Evolutionary conservation across 2,113 vertebrate species (phyloP).

Genomic region (Sturnus vulgaris): DNA sequence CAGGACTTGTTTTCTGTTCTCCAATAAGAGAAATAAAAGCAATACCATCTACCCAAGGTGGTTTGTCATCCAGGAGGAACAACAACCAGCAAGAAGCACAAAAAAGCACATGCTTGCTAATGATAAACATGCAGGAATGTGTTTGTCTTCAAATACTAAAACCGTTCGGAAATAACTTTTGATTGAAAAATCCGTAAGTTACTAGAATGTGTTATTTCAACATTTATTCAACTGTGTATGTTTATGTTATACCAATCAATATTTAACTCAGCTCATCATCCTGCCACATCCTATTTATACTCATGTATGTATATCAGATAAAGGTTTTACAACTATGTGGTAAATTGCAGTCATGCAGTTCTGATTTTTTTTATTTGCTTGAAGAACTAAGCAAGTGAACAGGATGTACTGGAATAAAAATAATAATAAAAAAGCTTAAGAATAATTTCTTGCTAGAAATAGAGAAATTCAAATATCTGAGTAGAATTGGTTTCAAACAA

Average conservation of each 20-base stretch:
- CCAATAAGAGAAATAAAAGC: not conserved
- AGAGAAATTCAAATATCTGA: not conserved
- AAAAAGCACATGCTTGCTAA: not conserved
- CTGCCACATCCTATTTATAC: not conserved
- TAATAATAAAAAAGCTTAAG: not conserved
- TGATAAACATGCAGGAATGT: not conserved
- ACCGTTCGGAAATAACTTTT: not conserved
- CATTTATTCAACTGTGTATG: not conserved
- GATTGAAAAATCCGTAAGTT: conserved; percentile 20
- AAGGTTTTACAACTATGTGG: not conserved
- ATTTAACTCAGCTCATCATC: not conserved
- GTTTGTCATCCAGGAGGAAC: not conserved
- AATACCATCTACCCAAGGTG: not conserved
- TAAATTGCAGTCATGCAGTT: not conserved
- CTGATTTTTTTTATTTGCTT: not conserved
- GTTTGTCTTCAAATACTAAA: not conserved
- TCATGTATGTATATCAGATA: not conserved
- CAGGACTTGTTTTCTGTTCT: not conserved
- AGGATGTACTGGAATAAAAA: not conserved
- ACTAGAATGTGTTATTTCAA: not conserved
- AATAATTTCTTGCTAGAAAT: not conserved
- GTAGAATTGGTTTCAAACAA: not conserved
- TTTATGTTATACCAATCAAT: conserved; percentile 29
- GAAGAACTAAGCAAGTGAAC: not conserved
- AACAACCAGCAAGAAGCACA: not conserved